Evolutionary conservation across 2,888 invertebrate species (phyloP), one percentile per base, ranked within the genome.

Genomic region (Chymomyza procnemis): DNA sequence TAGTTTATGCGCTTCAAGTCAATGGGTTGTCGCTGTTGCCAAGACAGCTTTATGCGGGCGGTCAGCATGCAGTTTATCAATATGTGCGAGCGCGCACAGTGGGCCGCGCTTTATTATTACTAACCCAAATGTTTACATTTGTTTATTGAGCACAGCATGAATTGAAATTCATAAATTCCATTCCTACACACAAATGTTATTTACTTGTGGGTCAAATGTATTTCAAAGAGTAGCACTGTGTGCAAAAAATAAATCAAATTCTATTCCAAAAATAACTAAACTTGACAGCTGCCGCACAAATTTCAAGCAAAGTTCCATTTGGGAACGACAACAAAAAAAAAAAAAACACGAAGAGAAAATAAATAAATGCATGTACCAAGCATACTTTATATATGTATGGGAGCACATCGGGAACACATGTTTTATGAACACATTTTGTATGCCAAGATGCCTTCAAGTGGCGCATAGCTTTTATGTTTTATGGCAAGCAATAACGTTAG

Each of bases 391-490:
- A 30, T 30, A n/a, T n/a, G n/a, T n/a, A n/a, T n/a, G n/a, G n/a
- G 18, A 26, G 18, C 4, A 30, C n/a, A 30, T 19, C 16, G 26
- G 26, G 5, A 56, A 18, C n/a, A n/a, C n/a, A 26, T 14, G 26
- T n/a, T 30, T 26, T 34, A 30, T 74, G 58, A 46, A 41, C 16
- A 47, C 19, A 50, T 73, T 73, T 85, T 68, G 87, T 86, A 86
- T 81, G 76, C 87, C 64, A 64, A 60, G 74, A 68, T 69, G 67
- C 58, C 68, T 64, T 74, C 73, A 68, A 47, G 55, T 67, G 69
- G 66, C 71, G 67, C 61, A 86, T 70, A 81, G 79, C 66, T 81
- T 86, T 86, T 64, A 81, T 84, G 69, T 81, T 81, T 81, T 81
- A 81, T 76, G 82, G 48, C 82, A 71, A 70, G 69, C 70, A 66